phyloP scores from a whole-genome alignment of 2,888 invertebrate species.

The Erebia palarica region DNA sequence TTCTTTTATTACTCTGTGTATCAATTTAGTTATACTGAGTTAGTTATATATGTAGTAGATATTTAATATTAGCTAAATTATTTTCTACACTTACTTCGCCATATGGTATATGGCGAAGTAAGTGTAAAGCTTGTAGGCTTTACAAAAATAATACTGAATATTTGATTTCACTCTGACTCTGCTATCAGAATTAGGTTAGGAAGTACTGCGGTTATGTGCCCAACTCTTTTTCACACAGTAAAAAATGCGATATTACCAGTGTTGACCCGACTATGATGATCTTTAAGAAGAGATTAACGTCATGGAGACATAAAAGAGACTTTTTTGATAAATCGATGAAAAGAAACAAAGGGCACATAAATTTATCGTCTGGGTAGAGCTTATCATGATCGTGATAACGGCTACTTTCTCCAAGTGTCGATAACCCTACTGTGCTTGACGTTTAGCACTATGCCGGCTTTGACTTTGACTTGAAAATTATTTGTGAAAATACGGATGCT shows the following conservation, averaged over 20 bases:
- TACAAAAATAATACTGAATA: too few species aligned
- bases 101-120: too few species aligned
- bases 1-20: slow-evolving; percentile 50
- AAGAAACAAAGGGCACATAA: slow-evolving; percentile 80
- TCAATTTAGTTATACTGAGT: slow-evolving; percentile 35
- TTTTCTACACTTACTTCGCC: too few species aligned
- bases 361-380: slow-evolving; percentile 67
- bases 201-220: too few species aligned
- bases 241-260: slow-evolving; percentile 45
- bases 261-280: slow-evolving; percentile 55
- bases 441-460: slow-evolving; percentile 3
- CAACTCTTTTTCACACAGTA: slow-evolving; percentile 19
- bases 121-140: too few species aligned
- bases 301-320: slow-evolving; percentile 52
- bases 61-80: too few species aligned
- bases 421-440: slow-evolving; percentile 46
- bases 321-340: slow-evolving; percentile 76
- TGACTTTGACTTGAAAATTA: not conserved
- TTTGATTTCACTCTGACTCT: too few species aligned
- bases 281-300: slow-evolving; percentile 42
- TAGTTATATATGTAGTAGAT: too few species aligned
- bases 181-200: too few species aligned
- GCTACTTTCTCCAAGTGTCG: slow-evolving; percentile 74
- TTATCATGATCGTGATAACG: slow-evolving; percentile 70
- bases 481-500: not conserved